phyloP scores from a whole-genome alignment of 2,888 invertebrate genomes.

The Morpho achilles region DNA sequence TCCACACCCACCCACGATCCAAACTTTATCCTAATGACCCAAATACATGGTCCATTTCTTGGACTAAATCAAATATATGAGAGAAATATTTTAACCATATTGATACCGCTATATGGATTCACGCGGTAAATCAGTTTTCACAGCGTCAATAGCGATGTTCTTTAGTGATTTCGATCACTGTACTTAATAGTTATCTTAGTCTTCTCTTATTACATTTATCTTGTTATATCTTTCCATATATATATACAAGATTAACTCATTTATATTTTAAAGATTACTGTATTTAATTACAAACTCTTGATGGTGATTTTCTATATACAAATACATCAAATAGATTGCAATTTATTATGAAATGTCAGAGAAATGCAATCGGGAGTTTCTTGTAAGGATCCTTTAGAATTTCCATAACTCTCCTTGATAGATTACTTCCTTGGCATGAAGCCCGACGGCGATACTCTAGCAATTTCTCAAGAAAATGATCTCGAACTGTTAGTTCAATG shows the following conservation, averaged over 20 bases:
- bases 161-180: too few species aligned
- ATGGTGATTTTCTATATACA: too few species aligned
- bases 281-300: too few species aligned
- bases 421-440: constrained; percentile 23
- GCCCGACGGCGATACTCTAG: constrained; percentile 19
- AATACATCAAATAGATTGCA: neutral
- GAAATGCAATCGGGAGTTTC: constrained; percentile 17
- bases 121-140: too few species aligned
- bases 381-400: constrained; percentile 16
- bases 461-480: constrained; percentile 17
- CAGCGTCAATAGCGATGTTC: too few species aligned
- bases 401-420: constrained; percentile 24
- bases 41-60: constrained; percentile 13
- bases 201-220: too few species aligned
- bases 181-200: too few species aligned
- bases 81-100: neutral
- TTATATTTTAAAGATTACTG: too few species aligned
- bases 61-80: constrained; percentile 5
- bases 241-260: too few species aligned
- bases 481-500: neutral
- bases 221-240: too few species aligned
- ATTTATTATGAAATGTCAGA: constrained; percentile 11
- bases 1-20: constrained; percentile 22
- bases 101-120: too few species aligned
- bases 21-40: constrained; percentile 18